These are phyloP conservation scores for Lagenorhynchus albirostris DNA, from an alignment of 2,113 vertebrate species.

Conservation along the genomic window DNA sequence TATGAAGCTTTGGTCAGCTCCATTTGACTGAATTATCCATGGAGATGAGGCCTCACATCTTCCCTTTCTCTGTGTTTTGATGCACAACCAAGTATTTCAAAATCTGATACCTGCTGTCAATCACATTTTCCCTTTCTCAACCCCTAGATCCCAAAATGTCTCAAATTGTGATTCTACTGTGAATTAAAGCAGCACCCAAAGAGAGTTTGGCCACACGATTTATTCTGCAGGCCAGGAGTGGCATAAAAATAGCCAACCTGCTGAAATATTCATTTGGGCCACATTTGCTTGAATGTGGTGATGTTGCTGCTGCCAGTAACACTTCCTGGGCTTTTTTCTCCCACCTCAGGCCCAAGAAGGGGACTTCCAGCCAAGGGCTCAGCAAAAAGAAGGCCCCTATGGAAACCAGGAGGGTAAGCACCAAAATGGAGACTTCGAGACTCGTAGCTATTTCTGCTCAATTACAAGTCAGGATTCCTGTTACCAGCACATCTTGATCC, in stretches of 20 bases:
- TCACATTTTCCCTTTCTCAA: conserved; percentile 17
- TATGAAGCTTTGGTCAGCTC: neutral
- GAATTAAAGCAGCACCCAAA: conserved; percentile 50
- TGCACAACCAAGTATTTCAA: neutral
- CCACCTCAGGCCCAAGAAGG: conserved; percentile 41
- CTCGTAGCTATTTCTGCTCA: neutral
- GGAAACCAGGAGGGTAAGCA: conserved; percentile 55
- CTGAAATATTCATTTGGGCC: conserved; percentile 72
- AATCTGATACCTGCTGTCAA: neutral
- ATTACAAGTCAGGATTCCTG: neutral
- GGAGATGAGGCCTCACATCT: neutral
- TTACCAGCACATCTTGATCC: neutral
- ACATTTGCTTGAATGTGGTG: conserved; percentile 58
- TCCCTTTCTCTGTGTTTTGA: conserved; percentile 14
- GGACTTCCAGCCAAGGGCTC: neutral
- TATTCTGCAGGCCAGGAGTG: conserved; percentile 42
- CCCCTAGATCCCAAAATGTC: neutral
- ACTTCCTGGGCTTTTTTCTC: conserved; percentile 48
- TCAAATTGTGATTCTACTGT: conserved; percentile 35
- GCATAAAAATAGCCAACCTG: conserved; percentile 66
- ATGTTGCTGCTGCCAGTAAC: conserved; percentile 52
- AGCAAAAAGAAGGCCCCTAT: conserved; percentile 23
- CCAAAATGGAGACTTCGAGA: neutral
- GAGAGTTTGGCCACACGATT: conserved; percentile 62
- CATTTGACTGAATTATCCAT: neutral